These are phyloP conservation scores for Vombatus ursinus DNA, from an alignment of 2,113 vertebrate species.

Conservation along the genomic window DNA sequence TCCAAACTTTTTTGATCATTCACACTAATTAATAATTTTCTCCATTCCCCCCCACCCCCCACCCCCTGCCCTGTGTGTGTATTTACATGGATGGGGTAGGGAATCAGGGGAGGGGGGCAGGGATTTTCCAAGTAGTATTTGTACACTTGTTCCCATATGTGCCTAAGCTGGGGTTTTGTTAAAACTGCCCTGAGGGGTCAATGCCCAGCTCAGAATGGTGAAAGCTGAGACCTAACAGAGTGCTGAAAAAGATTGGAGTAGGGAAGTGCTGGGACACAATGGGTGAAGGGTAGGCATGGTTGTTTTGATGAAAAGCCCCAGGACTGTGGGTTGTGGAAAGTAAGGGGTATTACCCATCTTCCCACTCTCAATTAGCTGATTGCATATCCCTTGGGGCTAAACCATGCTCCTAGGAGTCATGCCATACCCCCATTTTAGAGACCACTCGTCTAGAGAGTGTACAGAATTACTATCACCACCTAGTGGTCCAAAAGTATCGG, in stretches of 20 bases:
- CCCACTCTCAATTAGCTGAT: not conserved
- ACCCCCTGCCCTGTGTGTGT: not conserved
- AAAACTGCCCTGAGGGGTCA: not conserved
- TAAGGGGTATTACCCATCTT: not conserved
- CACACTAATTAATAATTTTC: not conserved
- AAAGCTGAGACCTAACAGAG: not conserved
- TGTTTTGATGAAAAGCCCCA: not conserved
- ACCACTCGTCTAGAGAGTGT: not conserved
- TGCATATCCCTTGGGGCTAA: not conserved
- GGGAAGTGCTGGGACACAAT: not conserved
- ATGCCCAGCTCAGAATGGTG: not conserved
- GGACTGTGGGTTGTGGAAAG: not conserved
- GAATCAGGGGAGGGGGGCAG: not conserved
- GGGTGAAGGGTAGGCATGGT: not conserved
- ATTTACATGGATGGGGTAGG: not conserved
- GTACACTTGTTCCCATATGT: not conserved
- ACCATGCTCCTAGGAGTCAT: not conserved
- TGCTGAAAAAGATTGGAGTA: not conserved
- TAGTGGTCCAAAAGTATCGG: not conserved
- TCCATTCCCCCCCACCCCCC: too few relatives aligned
- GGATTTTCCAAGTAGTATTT: not conserved
- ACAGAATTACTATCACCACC: not conserved
- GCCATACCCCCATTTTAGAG: not conserved
- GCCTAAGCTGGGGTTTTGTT: not conserved
- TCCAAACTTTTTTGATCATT: not conserved